Conservation (phyloP, 1,140 invertebrate genomes). For the Drosophila santomea region DNA sequence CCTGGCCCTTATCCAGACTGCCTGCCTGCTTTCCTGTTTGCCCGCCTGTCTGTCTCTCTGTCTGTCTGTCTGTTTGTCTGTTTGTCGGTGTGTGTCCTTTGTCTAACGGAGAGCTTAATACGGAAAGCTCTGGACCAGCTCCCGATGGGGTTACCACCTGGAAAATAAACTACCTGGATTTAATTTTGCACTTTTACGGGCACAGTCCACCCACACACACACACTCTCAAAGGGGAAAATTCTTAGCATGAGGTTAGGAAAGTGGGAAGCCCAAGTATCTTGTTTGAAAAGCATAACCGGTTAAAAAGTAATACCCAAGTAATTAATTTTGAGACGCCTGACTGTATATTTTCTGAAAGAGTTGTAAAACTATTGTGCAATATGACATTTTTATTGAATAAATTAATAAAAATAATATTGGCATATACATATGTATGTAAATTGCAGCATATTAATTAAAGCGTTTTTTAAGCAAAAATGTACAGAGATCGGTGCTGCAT, state of each 20-base stretch:
- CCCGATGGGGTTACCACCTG: conserved; percentile 55
- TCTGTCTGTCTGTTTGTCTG: no score
- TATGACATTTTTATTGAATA: no score
- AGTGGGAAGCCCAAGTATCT: not conserved
- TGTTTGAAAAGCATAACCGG: conserved; percentile 45
- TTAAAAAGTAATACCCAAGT: conserved; percentile 10
- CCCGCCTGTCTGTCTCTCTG: not conserved
- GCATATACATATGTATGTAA: no score
- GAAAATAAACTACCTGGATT: conserved; percentile 71
- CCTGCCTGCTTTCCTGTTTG: conserved; percentile 2
- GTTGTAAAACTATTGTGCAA: no score
- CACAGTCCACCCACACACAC: conserved; percentile 7
- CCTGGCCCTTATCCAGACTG: conserved; percentile 6
- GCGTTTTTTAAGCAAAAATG: no score
- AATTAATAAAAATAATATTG: no score
- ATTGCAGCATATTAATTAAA: no score
- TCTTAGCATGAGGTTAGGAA: conserved; percentile 1
- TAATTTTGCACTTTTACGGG: conserved; percentile 74
- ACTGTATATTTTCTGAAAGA: not conserved
- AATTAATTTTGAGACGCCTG: no score
- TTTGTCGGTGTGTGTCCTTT: conserved; percentile 30
- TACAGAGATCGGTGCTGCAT: no score
- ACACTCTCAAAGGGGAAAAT: conserved; percentile 24
- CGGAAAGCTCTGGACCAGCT: conserved; percentile 45
- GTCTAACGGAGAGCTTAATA: conserved; percentile 65